phyloP scores from a whole-genome alignment of 2,797 vertebrate species.

The Glossophaga mutica region DNA sequence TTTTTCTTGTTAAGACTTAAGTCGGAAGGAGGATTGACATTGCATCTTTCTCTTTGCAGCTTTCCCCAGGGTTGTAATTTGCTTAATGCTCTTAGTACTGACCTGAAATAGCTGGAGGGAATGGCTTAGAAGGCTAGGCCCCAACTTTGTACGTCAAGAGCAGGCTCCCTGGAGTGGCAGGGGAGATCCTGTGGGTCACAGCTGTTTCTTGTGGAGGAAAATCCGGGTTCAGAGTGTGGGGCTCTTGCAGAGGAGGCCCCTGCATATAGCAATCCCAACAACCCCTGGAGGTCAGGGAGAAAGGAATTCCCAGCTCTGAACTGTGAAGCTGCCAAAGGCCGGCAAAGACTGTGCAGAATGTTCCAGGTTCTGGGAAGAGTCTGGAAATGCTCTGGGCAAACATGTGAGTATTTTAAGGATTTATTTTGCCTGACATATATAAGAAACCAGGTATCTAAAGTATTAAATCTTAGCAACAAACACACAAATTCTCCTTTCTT shows the following conservation, averaged over 20 bases:
- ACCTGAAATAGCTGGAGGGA: slow-evolving; percentile 29
- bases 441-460: neutral
- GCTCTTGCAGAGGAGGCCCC: neutral
- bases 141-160: neutral
- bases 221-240: neutral
- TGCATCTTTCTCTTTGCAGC: neutral
- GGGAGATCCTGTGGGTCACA: neutral
- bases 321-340: neutral
- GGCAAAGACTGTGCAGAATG: neutral
- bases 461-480: neutral
- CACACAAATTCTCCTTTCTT: rapidly evolving
- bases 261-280: neutral
- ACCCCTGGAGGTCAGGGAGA: rapidly evolving
- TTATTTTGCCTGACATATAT: neutral
- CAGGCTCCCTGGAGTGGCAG: neutral
- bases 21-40: neutral
- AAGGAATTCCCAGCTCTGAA: neutral
- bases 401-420: neutral
- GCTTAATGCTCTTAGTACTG: neutral
- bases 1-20: neutral
- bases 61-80: slow-evolving; percentile 20
- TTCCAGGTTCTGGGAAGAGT: neutral
- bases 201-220: neutral
- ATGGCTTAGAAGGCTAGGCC: neutral
- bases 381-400: neutral